These are phyloP conservation scores for Helarctos malayanus DNA, from an alignment of 2,797 vertebrate species.

Conservation along the genomic window DNA sequence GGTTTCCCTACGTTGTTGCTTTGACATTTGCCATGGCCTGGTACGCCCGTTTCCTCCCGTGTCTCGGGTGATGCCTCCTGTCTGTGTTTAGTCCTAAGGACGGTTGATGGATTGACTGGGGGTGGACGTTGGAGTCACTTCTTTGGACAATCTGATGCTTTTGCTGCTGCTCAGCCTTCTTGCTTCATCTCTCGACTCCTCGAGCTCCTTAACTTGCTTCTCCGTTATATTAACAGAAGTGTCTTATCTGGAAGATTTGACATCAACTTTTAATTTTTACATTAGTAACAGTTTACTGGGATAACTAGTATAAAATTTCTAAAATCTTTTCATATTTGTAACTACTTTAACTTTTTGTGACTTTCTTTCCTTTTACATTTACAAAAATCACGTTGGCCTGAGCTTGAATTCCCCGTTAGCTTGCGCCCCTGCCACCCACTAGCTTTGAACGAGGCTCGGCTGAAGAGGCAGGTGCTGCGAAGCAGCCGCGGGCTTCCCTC, in stretches of 20 bases:
- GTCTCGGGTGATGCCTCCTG: accelerated
- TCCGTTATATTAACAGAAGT: neutral
- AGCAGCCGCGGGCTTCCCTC: accelerated
- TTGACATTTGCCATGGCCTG: accelerated
- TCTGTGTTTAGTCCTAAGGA: no score
- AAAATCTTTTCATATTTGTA: neutral
- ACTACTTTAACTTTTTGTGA: neutral
- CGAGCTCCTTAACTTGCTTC: neutral
- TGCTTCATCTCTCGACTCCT: accelerated
- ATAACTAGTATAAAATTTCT: neutral
- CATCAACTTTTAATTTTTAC: neutral
- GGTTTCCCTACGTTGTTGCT: accelerated
- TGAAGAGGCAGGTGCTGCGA: neutral
- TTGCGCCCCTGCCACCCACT: neutral
- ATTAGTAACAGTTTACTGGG: neutral
- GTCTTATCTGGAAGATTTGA: neutral
- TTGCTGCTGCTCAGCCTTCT: accelerated
- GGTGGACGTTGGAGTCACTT: accelerated
- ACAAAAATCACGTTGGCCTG: neutral
- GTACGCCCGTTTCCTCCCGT: accelerated
- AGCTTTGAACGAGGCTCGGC: neutral
- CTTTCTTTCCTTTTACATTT: neutral
- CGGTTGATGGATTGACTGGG: accelerated
- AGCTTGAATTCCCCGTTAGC: neutral
- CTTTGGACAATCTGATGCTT: accelerated